Conservation (phyloP, 1,140 invertebrate species). For the Sminthurides bifidus region DNA sequence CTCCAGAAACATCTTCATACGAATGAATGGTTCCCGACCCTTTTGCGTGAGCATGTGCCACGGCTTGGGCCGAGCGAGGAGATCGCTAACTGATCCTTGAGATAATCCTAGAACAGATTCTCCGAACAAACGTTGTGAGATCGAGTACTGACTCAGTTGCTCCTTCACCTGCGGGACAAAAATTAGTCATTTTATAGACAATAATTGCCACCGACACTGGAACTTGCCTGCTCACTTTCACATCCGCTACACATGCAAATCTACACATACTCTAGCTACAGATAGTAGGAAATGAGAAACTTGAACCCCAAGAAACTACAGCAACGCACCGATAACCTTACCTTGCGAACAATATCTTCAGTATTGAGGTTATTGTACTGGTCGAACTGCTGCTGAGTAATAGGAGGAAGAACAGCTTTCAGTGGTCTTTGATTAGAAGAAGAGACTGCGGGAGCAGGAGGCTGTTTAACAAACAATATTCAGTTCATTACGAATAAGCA, state of each 20-base stretch:
- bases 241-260: neutral
- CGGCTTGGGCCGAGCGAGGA: constrained; percentile 85
- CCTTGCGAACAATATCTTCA: constrained; percentile 93
- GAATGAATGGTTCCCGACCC: constrained; percentile 89
- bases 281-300: neutral
- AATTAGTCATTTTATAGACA: constrained; percentile 4
- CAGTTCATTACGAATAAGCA: neutral
- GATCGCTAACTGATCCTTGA: constrained; percentile 87
- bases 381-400: constrained; percentile 98
- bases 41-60: constrained; percentile 98
- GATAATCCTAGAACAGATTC: constrained; percentile 93
- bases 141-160: constrained; percentile 93
- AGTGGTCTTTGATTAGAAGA: constrained; percentile 69
- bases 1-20: constrained; percentile 94
- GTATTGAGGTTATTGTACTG: constrained; percentile 96
- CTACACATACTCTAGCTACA: neutral
- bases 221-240: neutral
- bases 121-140: constrained; percentile 94
- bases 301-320: too few species aligned
- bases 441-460: constrained; percentile 56
- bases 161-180: constrained; percentile 65
- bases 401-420: constrained; percentile 90
- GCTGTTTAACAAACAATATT: constrained; percentile 39
- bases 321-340: constrained; percentile 34
- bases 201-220: neutral